Percentiles rank a stretch among this genome's conserved stretches.
These are phyloP conservation scores for Enoplosus armatus DNA, from an alignment of 2,797 vertebrate species.

Conservation along the genomic window DNA sequence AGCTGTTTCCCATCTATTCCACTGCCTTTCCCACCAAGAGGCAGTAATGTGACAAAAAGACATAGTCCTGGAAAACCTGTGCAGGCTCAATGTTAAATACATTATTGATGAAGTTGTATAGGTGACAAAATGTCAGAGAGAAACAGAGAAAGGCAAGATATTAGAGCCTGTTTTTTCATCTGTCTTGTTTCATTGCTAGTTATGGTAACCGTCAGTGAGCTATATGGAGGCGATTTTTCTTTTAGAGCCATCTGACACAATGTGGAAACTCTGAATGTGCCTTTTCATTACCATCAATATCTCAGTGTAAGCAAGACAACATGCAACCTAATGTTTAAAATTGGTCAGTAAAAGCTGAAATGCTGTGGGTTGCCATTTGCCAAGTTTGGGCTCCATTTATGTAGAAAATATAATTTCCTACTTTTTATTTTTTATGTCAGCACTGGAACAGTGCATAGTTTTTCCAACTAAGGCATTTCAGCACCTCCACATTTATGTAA, in stretches of 20 bases:
- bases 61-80: constrained; percentile 47
- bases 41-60: constrained; percentile 63
- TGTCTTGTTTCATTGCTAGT: constrained; percentile 17
- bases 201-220: constrained; percentile 10
- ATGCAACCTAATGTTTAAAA: constrained; percentile 7
- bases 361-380: background rate
- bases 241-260: constrained; percentile 24
- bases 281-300: constrained; percentile 9
- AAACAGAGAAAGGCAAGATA: constrained; percentile 18
- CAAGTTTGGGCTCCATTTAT: background rate
- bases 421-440: constrained; percentile 5
- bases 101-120: constrained; percentile 51
- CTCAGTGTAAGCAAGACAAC: background rate
- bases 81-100: constrained; percentile 41
- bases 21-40: constrained; percentile 63
- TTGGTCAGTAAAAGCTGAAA: background rate
- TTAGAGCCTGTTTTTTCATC: constrained; percentile 21
- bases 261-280: constrained; percentile 51
- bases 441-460: background rate
- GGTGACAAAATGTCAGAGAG: constrained; percentile 11
- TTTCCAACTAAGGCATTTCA: constrained; percentile 6
- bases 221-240: background rate
- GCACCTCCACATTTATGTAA: constrained; percentile 11
- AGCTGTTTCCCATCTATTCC: constrained; percentile 71
- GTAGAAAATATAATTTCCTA: background rate